Percentiles rank a stretch among this genome's conserved stretches.
These are phyloP conservation scores for Coelopa pilipes DNA, from an alignment of 2,888 invertebrate genomes.

Conservation along the genomic window DNA sequence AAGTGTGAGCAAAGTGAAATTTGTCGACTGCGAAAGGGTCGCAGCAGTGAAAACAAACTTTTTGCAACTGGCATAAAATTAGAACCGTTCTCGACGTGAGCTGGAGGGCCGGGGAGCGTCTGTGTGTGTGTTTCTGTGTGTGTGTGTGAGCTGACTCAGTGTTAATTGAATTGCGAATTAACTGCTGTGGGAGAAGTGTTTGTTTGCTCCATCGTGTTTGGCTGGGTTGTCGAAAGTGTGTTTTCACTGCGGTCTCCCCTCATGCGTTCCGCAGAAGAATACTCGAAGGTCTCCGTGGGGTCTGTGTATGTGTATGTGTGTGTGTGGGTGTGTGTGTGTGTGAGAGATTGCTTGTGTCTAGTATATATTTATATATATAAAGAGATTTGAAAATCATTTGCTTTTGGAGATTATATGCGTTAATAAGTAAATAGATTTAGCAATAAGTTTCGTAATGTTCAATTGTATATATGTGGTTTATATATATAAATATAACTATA, in stretches of 20 bases:
- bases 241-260: not conserved
- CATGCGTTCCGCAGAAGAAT: too few species aligned
- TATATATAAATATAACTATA: slow-evolving; percentile 37
- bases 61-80: slow-evolving; percentile 8
- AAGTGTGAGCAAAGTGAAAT: too few species aligned
- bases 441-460: slow-evolving; percentile 10
- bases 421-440: slow-evolving; percentile 51
- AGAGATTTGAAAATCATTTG: slow-evolving; percentile 35
- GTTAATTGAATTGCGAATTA: slow-evolving; percentile 1
- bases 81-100: not conserved
- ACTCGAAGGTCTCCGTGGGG: not conserved
- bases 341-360: slow-evolving; percentile 11
- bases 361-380: slow-evolving; percentile 28
- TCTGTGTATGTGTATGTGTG: slow-evolving; percentile 24
- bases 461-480: slow-evolving; percentile 23
- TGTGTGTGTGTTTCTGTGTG: not conserved
- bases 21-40: not conserved
- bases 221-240: not conserved
- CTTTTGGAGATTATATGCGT: slow-evolving; percentile 37
- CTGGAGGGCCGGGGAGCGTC: not conserved
- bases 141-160: not conserved
- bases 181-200: too few species aligned
- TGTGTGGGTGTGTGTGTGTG: slow-evolving; percentile 19
- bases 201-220: too few species aligned
- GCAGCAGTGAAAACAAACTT: slow-evolving; percentile 17